Evolutionary conservation across 2,113 vertebrate genomes (phyloP).

Genomic region (Tympanuchus pallidicinctus): DNA sequence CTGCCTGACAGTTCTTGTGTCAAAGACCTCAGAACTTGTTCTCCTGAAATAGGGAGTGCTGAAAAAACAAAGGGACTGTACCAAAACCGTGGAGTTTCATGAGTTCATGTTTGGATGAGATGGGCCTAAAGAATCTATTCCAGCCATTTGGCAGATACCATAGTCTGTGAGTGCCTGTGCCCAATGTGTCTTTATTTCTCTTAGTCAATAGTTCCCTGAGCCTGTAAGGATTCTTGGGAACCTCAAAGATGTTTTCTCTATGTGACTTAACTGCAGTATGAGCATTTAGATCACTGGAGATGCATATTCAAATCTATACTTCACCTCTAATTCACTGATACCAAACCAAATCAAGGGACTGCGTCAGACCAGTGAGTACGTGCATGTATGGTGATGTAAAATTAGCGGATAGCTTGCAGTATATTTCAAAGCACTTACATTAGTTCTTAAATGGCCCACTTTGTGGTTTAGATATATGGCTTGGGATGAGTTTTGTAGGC

Average conservation of each 20-base stretch:
- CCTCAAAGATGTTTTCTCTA: neutral
- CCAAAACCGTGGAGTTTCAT: neutral
- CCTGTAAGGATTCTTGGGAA: neutral
- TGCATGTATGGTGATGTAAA: neutral
- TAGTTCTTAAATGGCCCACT: neutral
- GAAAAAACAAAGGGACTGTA: neutral
- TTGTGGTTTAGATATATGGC: neutral
- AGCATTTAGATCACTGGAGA: neutral
- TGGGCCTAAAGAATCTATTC: neutral
- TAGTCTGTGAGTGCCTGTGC: neutral
- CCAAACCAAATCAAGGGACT: neutral
- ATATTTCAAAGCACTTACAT: neutral
- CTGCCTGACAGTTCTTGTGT: neutral
- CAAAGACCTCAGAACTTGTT: neutral
- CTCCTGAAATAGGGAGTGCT: neutral
- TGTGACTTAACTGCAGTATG: neutral
- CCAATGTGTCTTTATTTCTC: accelerated
- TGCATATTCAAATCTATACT: neutral
- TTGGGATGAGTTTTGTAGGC: neutral
- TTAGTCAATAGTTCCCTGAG: neutral
- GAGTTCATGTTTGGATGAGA: neutral
- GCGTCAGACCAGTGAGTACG: accelerated
- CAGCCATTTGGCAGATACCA: neutral
- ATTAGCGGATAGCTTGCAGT: neutral
- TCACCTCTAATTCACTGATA: neutral